phyloP scores from a whole-genome alignment of 2,113 vertebrate genomes.

The Ctenomys sociabilis region DNA sequence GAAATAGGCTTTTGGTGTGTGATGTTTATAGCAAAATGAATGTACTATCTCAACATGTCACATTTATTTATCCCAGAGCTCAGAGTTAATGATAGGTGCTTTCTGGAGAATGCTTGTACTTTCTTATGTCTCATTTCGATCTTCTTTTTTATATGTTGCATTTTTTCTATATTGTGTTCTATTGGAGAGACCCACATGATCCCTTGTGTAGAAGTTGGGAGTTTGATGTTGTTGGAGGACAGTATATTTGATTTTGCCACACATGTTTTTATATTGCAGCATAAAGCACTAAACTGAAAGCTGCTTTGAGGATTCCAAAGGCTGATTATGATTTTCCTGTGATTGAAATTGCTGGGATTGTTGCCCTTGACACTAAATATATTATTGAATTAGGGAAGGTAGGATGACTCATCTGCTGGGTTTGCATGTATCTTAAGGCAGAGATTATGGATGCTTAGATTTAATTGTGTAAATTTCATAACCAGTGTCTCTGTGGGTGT shows the following conservation, averaged over 20 bases:
- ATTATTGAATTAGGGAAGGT: conserved; percentile 29
- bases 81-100: not conserved
- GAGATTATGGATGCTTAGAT: not conserved
- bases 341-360: conserved; percentile 4
- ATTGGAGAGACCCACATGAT: not conserved
- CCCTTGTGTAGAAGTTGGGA: not conserved
- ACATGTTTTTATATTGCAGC: conserved; percentile 18
- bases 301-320: conserved; percentile 34
- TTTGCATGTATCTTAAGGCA: conserved; percentile 43
- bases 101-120: conserved; percentile 22
- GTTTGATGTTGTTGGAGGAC: conserved; percentile 10
- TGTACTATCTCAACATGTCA: not conserved
- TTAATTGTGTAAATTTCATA: conserved; percentile 51
- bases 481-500: conserved; percentile 31
- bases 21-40: conserved; percentile 11
- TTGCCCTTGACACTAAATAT: conserved; percentile 14
- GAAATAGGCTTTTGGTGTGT: not conserved
- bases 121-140: conserved; percentile 24
- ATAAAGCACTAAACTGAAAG: conserved; percentile 44
- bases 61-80: conserved; percentile 24
- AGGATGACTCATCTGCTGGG: conserved; percentile 48
- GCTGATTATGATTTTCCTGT: not conserved
- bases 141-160: not conserved
- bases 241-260: conserved; percentile 14
- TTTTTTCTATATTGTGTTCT: conserved; percentile 13